Evolutionary conservation across 2,113 vertebrate species (phyloP).

Genomic region (Manacus vitellinus): DNA sequence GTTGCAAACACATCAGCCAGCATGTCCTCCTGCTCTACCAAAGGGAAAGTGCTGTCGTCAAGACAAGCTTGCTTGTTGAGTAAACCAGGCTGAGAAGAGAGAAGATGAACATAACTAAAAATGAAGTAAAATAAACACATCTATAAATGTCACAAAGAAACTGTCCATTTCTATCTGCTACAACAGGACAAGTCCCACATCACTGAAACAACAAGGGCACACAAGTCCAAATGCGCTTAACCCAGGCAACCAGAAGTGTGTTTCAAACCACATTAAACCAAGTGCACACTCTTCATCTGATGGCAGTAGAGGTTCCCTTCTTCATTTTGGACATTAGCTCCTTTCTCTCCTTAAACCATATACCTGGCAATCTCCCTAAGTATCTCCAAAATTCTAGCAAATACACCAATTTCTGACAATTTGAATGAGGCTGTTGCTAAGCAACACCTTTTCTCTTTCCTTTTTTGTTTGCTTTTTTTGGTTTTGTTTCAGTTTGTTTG

Average conservation of each 20-base stretch:
- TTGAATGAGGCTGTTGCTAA: conserved; percentile 66
- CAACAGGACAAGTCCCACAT: neutral
- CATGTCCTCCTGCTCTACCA: neutral
- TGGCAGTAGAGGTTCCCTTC: neutral
- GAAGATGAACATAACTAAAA: neutral
- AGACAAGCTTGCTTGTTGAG: neutral
- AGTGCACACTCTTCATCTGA: neutral
- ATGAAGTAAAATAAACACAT: neutral
- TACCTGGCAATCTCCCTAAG: conserved; percentile 8
- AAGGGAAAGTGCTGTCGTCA: neutral
- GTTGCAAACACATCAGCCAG: neutral
- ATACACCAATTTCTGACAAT: conserved; percentile 54
- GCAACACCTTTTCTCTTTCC: conserved; percentile 54
- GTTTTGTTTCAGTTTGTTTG: neutral
- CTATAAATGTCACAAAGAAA: neutral
- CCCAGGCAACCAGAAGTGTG: neutral
- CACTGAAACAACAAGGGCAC: neutral
- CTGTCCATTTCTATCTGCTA: accelerated
- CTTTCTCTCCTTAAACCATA: neutral
- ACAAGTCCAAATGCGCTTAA: neutral
- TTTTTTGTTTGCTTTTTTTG: neutral
- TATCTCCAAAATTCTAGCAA: conserved; percentile 49
- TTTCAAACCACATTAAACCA: neutral
- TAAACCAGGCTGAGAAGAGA: neutral
- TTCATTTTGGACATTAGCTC: neutral